phyloP scores from a whole-genome alignment of 2,113 vertebrate species.

The human region GRCh38 chr4:40940501-40941000 shows the following conservation, averaged over 20 bases:
- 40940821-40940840: not conserved
- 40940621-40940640: too few species aligned
- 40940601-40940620: not conserved
- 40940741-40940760: not conserved
- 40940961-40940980: slow-evolving; percentile 54
- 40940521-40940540: not conserved
- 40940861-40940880: slow-evolving; percentile 16
- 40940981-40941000: not conserved
- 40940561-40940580: not conserved
- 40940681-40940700: not conserved
- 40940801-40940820: not conserved
- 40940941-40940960: slow-evolving; percentile 59
- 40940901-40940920: not conserved
- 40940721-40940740: not conserved
- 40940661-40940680: not conserved
- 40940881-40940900: slow-evolving; percentile 2
- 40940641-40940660: not conserved
- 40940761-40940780: not conserved
- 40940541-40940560: not conserved
- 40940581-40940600: accelerated
- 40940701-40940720: not conserved
- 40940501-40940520: not conserved
- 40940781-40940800: not conserved
- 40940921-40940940: not conserved
- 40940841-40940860: not conserved